phyloP scores from a whole-genome alignment of 2,888 invertebrate genomes.

The Hofmannophila pseudospretella region DNA sequence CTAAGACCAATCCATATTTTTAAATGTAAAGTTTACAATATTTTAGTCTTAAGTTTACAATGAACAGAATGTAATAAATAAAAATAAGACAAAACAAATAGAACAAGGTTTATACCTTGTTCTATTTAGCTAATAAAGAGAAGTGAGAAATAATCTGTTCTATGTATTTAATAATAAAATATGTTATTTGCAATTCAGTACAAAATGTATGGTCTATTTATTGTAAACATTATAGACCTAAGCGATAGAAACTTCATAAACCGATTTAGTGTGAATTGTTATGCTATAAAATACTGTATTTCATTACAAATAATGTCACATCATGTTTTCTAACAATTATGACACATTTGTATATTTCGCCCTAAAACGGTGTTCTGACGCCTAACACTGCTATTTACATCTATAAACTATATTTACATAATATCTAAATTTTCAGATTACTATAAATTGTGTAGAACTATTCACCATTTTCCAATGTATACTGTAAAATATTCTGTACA shows the following conservation, averaged over 20 bases:
- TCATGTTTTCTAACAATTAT: too few species aligned
- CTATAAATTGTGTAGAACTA: constrained; percentile 18
- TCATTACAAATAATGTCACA: constrained; percentile 17
- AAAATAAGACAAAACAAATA: too few species aligned
- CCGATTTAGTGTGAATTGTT: background rate
- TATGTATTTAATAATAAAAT: too few species aligned
- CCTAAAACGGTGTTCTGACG: constrained; percentile 32
- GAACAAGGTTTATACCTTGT: too few species aligned
- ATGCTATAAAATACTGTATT: constrained; percentile 8
- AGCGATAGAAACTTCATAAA: background rate
- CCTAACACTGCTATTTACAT: constrained; percentile 33
- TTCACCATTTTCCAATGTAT: constrained; percentile 24
- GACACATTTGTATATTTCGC: constrained; percentile 11
- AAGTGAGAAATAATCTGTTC: too few species aligned
- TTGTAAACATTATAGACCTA: background rate
- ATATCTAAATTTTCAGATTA: constrained; percentile 18
- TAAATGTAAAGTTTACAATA: background rate
- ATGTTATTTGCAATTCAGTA: too few species aligned
- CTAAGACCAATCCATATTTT: background rate
- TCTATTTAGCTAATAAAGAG: too few species aligned
- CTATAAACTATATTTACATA: constrained; percentile 44
- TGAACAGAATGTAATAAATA: too few species aligned
- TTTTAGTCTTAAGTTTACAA: background rate
- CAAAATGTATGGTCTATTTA: too few species aligned
- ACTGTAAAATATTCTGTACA: constrained; percentile 46